These are phyloP conservation scores for Lipotes vexillifer DNA, from an alignment of 2,113 vertebrate genomes.

Conservation along the genomic window DNA sequence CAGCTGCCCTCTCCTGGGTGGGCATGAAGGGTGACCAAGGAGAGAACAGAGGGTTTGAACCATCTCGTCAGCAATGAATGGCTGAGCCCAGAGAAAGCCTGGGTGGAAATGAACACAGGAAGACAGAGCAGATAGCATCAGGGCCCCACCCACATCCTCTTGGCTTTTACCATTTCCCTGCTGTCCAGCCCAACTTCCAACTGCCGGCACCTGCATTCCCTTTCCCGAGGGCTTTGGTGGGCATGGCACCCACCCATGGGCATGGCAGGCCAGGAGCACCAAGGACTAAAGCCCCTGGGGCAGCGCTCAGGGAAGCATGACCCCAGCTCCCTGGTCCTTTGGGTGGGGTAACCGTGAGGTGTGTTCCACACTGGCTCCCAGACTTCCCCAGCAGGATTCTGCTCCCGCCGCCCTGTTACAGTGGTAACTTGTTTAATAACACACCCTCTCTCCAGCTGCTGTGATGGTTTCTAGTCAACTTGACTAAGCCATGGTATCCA, in stretches of 20 bases:
- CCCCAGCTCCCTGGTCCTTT: rapidly evolving
- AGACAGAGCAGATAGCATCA: not conserved
- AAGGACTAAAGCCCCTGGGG: not conserved
- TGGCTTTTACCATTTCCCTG: not conserved
- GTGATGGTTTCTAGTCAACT: not conserved
- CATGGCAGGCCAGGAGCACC: too few species aligned
- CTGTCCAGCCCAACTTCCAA: not conserved
- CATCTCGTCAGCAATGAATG: not conserved
- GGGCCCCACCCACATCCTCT: not conserved
- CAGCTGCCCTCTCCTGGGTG: not conserved
- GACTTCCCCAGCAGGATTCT: not conserved
- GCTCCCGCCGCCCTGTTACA: not conserved
- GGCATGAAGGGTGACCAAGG: not conserved
- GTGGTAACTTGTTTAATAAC: not conserved
- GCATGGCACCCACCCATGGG: not conserved
- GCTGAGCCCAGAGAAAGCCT: not conserved
- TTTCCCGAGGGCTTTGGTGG: not conserved
- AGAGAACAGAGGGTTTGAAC: not conserved
- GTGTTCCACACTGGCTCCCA: not conserved
- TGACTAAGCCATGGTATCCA: not conserved
- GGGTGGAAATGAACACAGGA: not conserved
- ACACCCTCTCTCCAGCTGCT: not conserved
- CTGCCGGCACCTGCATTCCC: not conserved
- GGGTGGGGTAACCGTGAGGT: too few species aligned
- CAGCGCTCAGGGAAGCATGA: not conserved